Evolutionary conservation across 2,888 invertebrate species (phyloP).

Genomic region (Venusia cambrica): DNA sequence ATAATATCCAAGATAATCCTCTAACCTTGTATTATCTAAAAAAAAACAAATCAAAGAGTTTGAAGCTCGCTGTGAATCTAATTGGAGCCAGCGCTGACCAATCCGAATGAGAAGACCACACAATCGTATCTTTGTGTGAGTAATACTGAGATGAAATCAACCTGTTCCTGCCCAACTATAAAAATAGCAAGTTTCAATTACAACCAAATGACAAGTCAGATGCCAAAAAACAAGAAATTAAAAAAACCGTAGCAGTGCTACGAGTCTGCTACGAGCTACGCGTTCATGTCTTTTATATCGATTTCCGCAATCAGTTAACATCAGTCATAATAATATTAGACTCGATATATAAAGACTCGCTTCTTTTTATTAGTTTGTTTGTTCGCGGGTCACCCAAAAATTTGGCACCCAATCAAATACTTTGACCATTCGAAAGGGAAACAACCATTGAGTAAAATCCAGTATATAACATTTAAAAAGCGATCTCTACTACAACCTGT

Average conservation of each 20-base stretch:
- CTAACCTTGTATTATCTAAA: no score
- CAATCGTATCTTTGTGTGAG: constrained; percentile 12
- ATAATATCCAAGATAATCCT: no score
- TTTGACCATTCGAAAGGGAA: no score
- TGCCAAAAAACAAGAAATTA: background rate
- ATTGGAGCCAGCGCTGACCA: constrained; percentile 18
- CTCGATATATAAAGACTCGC: no score
- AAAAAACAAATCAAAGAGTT: no score
- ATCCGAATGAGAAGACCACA: constrained; percentile 21
- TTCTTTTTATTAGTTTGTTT: no score
- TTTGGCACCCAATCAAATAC: no score
- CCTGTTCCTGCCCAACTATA: constrained; percentile 8
- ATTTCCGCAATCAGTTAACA: background rate
- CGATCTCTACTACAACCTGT: no score
- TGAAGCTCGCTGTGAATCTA: constrained; percentile 25
- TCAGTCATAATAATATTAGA: background rate
- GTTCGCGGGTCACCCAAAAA: no score
- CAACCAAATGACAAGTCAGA: no score
- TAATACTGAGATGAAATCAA: constrained; percentile 23
- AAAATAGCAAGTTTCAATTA: background rate
- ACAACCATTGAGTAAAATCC: no score
- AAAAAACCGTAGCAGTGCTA: constrained; percentile 6
- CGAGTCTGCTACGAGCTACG: constrained; percentile 6
- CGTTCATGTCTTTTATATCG: constrained; percentile 12
- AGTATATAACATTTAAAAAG: no score